Evolutionary conservation across 2,888 invertebrate species (phyloP).

Genomic region (Hipparchia semele): DNA sequence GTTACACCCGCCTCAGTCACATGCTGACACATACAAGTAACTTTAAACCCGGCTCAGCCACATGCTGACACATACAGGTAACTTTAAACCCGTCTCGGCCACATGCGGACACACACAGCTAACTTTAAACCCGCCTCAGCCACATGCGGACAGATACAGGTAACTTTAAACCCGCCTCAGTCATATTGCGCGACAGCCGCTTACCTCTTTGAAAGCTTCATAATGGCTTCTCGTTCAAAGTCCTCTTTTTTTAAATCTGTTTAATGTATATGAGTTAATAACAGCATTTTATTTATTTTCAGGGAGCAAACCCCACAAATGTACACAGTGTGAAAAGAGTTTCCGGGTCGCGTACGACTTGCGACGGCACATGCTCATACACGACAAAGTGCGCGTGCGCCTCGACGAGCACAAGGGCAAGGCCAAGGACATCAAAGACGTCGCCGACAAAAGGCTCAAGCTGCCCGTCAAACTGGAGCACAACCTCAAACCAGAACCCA

Average conservation of each 20-base stretch:
- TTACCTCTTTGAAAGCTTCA: no score
- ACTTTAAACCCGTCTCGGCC: no score
- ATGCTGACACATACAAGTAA: no score
- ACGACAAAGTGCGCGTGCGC: constrained; percentile 70
- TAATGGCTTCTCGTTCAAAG: no score
- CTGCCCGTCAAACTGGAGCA: constrained; percentile 36
- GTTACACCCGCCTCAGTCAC: no score
- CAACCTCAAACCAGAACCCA: constrained; percentile 38
- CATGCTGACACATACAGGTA: no score
- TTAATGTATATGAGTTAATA: no score
- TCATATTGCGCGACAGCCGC: background rate
- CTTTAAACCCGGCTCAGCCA: no score
- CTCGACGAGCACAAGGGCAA: constrained; percentile 50
- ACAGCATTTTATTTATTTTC: constrained; percentile 38
- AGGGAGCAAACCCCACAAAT: constrained; percentile 91
- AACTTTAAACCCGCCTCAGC: constrained; percentile 81
- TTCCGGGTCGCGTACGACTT: constrained; percentile 93
- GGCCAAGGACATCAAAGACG: constrained; percentile 40
- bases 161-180: constrained; percentile 46
- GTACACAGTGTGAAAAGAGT: constrained; percentile 89
- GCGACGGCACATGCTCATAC: constrained; percentile 90
- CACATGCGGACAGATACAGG: constrained; percentile 94
- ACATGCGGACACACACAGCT: no score
- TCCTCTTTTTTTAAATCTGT: no score
- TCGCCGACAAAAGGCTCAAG: constrained; percentile 30